phyloP scores from a whole-genome alignment of 1,140 invertebrate genomes.

The Pachyrhynchus sulphureomaculatus region DNA sequence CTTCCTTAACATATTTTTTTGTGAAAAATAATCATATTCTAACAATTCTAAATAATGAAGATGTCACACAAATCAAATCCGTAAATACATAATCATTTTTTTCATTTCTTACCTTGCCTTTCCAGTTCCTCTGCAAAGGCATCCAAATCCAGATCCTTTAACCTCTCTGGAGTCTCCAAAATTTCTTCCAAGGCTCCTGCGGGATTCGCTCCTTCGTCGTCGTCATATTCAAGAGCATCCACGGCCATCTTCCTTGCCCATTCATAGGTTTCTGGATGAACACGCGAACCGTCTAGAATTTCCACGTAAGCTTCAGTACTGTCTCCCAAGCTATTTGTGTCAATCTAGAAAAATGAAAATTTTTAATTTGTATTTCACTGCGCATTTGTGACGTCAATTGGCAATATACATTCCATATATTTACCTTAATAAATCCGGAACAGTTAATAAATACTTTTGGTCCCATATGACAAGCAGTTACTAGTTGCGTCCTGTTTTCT shows the following conservation, averaged over 20 bases:
- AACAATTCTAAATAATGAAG: too few species aligned
- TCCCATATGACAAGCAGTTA: constrained; percentile 94
- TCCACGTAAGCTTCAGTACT: constrained; percentile 93
- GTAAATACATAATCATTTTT: too few species aligned
- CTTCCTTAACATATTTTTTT: too few species aligned
- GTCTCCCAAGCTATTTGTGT: constrained; percentile 91
- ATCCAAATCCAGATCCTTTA: constrained; percentile 97
- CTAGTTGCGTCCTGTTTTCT: constrained; percentile 93
- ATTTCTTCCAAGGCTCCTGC: constrained; percentile 97
- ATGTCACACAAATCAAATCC: too few species aligned
- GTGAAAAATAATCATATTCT: too few species aligned
- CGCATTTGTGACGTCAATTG: background rate
- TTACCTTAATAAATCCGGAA: constrained; percentile 98
- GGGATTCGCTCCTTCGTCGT: constrained; percentile 94
- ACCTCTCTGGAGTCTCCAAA: constrained; percentile 88
- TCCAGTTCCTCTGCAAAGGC: constrained; percentile 98
- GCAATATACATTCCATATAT: constrained; percentile 77
- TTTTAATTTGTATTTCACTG: background rate
- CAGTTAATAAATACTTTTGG: constrained; percentile 99
- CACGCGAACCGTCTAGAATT: constrained; percentile 94
- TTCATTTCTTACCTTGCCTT: constrained; percentile 67
- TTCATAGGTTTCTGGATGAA: constrained; percentile 99
- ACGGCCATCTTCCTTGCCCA: constrained; percentile 99
- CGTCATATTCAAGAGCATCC: constrained; percentile 97
- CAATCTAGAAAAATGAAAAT: constrained; percentile 59